Evolutionary conservation across 2,888 invertebrate genomes (phyloP), one percentile per base, ranked within the genome.

Genomic region (Eilema depressum): DNA sequence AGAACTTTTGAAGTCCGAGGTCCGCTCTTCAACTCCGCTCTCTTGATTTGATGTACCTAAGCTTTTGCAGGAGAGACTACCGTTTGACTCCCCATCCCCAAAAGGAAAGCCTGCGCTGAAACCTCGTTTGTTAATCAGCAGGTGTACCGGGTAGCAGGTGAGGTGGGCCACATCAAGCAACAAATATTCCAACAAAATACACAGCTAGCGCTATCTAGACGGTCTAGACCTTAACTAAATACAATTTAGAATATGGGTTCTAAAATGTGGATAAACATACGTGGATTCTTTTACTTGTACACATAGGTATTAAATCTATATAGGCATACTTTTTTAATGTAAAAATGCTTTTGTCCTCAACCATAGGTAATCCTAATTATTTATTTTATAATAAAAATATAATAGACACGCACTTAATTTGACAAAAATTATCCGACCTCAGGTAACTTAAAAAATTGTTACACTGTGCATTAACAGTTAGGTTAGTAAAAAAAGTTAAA

Each of bases 391-490:
- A 53, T n/a, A 53, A n/a, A 53, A n/a, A 53, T 53, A 53, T n/a
- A n/a, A 53, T 53, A 41, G 41, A 41, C 4, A 10, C n/a, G n/a
- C n/a, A 53, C 53, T 20, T 53, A n/a, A 53, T n/a, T 10, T 53
- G 1, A n/a, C 20, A 53, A 53, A 53, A 20, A n/a, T 2, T 20
- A 53, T 53, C n/a, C n/a, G 5, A 53, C n/a, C 10, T n/a, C 53
- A 53, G 53, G 17, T 53, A n/a, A 53, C n/a, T n/a, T 53, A 2
- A 53, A 53, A 53, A n/a, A 10, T n/a, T n/a, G 8, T 53, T 53
- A n/a, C 20, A 53, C 53, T n/a, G 53, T 53, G n/a, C n/a, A 53
- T n/a, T 8, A 20, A 63, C 63, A 63, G 63, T 63, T 63, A 63
- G 20, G 5, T 11, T 26, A 28, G 17, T 20, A 41, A 41, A 26